phyloP scores from a whole-genome alignment of 2,797 vertebrate genomes.

The Masticophis lateralis region DNA sequence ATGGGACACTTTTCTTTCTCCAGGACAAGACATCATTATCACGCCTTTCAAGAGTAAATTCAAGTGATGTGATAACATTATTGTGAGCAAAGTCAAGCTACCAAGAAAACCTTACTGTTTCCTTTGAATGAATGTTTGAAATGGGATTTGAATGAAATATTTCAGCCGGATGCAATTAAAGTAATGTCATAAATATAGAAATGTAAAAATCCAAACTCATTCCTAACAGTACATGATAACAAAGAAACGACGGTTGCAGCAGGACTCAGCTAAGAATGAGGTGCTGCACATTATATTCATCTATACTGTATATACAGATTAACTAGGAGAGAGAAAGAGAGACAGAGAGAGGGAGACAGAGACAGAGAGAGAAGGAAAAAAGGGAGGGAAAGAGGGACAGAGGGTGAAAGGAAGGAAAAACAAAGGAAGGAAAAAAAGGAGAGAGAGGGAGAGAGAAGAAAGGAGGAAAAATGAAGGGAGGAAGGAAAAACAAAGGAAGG shows the following conservation, averaged over 20 bases:
- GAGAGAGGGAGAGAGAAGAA: not conserved
- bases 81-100: not conserved
- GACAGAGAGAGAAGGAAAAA: too few species aligned
- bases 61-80: not conserved
- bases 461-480: not conserved
- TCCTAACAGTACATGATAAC: not conserved
- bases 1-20: too few species aligned
- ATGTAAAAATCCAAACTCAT: not conserved
- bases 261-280: not conserved
- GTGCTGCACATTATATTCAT: not conserved
- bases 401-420: too few species aligned
- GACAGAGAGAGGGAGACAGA: fast-evolving
- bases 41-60: not conserved
- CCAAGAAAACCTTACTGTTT: not conserved
- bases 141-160: not conserved
- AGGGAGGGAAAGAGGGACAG: too few species aligned
- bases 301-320: not conserved
- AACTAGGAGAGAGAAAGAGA: not conserved
- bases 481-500: not conserved
- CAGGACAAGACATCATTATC: not conserved
- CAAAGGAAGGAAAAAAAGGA: not conserved
- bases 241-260: not conserved
- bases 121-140: not conserved
- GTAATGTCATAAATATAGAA: not conserved
- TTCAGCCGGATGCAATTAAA: not conserved